Percentiles rank a stretch among this genome's conserved stretches.
Evolutionary conservation across 2,797 vertebrate species (phyloP).

Genomic region (Ammospiza maritima): DNA sequence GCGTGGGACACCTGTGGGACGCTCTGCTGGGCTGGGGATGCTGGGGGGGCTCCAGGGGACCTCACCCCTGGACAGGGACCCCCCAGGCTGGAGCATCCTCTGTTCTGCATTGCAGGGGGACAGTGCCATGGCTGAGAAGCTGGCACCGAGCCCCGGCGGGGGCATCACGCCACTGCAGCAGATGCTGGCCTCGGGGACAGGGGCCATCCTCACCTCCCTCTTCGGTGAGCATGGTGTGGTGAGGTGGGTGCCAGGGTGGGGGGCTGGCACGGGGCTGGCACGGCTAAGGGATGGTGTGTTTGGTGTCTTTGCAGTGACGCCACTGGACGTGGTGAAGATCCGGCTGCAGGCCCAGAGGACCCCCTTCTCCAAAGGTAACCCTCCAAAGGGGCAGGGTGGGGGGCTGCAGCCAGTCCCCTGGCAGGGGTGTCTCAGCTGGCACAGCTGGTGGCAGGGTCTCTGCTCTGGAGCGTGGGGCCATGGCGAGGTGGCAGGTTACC

Average conservation of each 20-base stretch:
- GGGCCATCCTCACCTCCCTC: slow-evolving; percentile 91
- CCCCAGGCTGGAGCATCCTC: neutral
- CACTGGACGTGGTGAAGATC: slow-evolving; percentile 96
- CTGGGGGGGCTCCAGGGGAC: neutral
- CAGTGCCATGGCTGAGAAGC: slow-evolving; percentile 84
- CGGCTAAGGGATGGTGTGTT: neutral
- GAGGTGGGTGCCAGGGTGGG: rapidly evolving
- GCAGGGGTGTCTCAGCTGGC: neutral
- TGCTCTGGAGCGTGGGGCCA: neutral
- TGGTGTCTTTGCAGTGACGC: slow-evolving; percentile 82
- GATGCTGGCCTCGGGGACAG: slow-evolving; percentile 93
- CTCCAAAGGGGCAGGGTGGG: rapidly evolving
- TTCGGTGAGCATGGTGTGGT: slow-evolving; percentile 82
- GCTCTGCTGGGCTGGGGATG: neutral
- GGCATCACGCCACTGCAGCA: slow-evolving; percentile 93
- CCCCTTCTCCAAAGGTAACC: slow-evolving; percentile 84
- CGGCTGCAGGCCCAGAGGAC: slow-evolving; percentile 92
- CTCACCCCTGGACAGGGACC: neutral
- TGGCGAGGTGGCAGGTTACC: neutral
- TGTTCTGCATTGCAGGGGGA: slow-evolving; percentile 55
- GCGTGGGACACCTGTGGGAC: neutral
- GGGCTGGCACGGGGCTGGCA: rapidly evolving
- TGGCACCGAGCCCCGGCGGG: neutral
- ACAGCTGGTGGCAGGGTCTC: neutral
- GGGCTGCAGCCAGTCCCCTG: neutral